Percentiles rank a stretch among this genome's conserved stretches.
Conservation (phyloP, 2,888 invertebrate species). For the Resseliella maxima region DNA sequence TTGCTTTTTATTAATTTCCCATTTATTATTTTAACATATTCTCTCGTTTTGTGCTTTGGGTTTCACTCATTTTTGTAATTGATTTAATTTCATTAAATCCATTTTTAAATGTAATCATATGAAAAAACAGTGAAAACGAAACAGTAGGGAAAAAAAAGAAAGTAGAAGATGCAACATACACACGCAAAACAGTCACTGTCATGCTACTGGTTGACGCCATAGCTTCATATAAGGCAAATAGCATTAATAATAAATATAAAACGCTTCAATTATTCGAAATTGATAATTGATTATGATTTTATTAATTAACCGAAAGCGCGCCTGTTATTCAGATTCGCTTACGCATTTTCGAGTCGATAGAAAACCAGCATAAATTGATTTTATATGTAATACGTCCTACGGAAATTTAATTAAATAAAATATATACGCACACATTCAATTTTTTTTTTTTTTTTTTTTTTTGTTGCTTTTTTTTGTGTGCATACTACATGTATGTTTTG, state of each 20-base stretch:
- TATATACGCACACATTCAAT: not conserved
- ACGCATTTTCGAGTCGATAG: not conserved
- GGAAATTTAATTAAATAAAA: conserved; percentile 53
- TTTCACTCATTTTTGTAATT: conserved; percentile 18
- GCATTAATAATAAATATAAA: conserved; percentile 40
- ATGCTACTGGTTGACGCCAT: not conserved
- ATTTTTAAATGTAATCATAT: conserved; percentile 11
- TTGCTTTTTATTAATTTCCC: conserved; percentile 22
- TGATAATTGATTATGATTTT: conserved; percentile 41
- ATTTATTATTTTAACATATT: conserved; percentile 29
- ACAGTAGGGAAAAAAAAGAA: not conserved
- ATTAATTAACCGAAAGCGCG: conserved; percentile 27
- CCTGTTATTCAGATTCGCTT: conserved; percentile 18
- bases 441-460: not conserved
- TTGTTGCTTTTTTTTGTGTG: not conserved
- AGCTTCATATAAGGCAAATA: not conserved
- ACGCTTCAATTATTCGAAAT: conserved; percentile 46
- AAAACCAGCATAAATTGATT: not conserved
- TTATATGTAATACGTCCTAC: not conserved
- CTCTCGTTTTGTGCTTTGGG: conserved; percentile 12
- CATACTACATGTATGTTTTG: not conserved
- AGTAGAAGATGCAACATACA: not conserved
- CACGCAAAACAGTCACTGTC: not conserved
- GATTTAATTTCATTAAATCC: conserved; percentile 34
- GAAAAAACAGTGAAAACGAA: not conserved